A percentile compares a stretch with the other conserved stretches of the same genome.
These are phyloP conservation scores for Forficula auricularia DNA, from an alignment of 1,140 invertebrate species.

Conservation along the genomic window DNA sequence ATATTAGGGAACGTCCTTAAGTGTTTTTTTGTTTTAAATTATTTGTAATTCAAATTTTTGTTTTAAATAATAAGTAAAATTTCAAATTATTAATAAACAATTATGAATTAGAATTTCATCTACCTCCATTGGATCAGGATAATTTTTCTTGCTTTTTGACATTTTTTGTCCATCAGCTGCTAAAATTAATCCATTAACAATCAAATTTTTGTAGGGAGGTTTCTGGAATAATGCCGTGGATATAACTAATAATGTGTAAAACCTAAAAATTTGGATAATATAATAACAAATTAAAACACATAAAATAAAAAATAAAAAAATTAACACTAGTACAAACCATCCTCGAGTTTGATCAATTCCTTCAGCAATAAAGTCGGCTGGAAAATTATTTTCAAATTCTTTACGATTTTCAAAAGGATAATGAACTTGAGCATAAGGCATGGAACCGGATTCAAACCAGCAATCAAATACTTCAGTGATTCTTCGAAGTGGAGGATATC, in stretches of 20 bases:
- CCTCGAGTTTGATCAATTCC: slow-evolving; percentile 98
- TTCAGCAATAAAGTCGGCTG: slow-evolving; percentile 99
- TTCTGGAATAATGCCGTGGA: slow-evolving; percentile 93
- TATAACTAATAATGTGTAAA: slow-evolving; percentile 92
- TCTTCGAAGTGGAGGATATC: slow-evolving; percentile 63
- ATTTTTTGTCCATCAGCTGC: slow-evolving; percentile 97
- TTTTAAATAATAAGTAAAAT: no score
- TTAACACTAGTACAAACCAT: slow-evolving; percentile 44
- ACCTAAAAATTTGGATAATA: slow-evolving; percentile 31
- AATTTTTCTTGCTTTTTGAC: slow-evolving; percentile 98
- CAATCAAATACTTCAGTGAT: slow-evolving; percentile 97
- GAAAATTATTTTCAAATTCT: slow-evolving; percentile 86
- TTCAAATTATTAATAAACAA: no score
- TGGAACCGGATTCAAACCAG: slow-evolving; percentile 99
- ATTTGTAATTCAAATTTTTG: no score
- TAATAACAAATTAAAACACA: not conserved
- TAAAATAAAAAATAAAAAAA: slow-evolving; percentile 2
- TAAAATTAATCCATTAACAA: slow-evolving; percentile 86
- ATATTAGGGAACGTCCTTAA: no score
- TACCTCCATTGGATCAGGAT: slow-evolving; percentile 80
- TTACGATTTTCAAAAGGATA: slow-evolving; percentile 88
- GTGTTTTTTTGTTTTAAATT: no score
- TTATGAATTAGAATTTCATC: no score
- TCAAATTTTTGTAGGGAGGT: slow-evolving; percentile 93
- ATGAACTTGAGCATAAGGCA: slow-evolving; percentile 96